phyloP scores from a whole-genome alignment of 64 coral and sea anemone genomes.

The Pocillopora verrucosa region DNA sequence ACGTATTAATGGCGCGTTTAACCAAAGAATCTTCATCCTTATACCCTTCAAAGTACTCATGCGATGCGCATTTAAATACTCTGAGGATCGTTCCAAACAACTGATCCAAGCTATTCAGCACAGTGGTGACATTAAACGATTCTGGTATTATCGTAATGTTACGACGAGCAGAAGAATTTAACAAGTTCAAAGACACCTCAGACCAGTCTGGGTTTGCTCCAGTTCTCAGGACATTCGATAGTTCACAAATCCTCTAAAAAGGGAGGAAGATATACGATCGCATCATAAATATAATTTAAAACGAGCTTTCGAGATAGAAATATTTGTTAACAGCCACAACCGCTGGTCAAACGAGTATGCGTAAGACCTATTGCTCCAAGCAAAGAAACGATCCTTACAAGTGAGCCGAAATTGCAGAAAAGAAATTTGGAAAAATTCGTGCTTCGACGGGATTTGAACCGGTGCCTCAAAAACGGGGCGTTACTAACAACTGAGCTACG shows the following conservation, averaged over 20 bases:
- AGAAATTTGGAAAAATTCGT: too few relatives aligned
- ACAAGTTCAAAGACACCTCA: background rate
- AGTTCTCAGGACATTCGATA: background rate
- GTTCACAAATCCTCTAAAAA: background rate
- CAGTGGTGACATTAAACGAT: constrained; percentile 18
- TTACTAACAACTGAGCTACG: too few relatives aligned
- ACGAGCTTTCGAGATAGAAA: too few relatives aligned
- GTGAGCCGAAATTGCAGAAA: too few relatives aligned
- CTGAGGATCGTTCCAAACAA: constrained; percentile 44
- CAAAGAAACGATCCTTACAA: too few relatives aligned
- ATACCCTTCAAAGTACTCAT: constrained; percentile 77
- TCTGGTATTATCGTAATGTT: constrained; percentile 7
- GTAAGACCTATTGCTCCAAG: too few relatives aligned
- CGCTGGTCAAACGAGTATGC: too few relatives aligned
- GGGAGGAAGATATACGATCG: too few relatives aligned
- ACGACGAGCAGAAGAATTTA: background rate
- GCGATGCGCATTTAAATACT: constrained; percentile 60
- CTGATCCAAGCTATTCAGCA: constrained; percentile 45
- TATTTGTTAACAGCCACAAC: too few relatives aligned
- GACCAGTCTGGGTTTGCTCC: background rate
- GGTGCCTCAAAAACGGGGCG: too few relatives aligned
- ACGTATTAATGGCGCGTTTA: constrained; percentile 67
- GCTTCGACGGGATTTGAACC: too few relatives aligned
- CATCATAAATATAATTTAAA: too few relatives aligned
- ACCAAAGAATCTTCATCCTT: constrained; percentile 74